Evolutionary conservation across 2,888 invertebrate genomes (phyloP), one percentile per base, ranked within the genome.

Genomic region (Erpobdella octoculata): DNA sequence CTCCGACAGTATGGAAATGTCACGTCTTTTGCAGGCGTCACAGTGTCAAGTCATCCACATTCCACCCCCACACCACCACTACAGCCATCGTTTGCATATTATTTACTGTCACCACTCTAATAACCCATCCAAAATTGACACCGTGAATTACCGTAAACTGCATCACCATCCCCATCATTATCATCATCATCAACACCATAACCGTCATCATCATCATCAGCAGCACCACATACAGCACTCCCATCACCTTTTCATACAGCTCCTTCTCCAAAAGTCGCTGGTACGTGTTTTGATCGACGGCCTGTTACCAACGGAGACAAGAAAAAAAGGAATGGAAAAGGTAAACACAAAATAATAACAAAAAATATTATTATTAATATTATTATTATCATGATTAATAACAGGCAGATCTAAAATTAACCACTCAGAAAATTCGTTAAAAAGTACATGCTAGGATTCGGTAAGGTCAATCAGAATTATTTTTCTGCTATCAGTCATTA

Each of bases 101-200:
- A 5, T 25, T n/a, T 9, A n/a, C 15, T 28, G 28, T 53, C 53
- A 53, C 28, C 53, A 53, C 8, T 28, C 4, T 53, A 21, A 53
- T n/a, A 21, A 53, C 5, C 53, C 21, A n/a, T 25, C 28, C 53
- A 4, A 25, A 21, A n/a, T 53, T 28, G 8, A 5, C 53, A 53
- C 28, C 53, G 8, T 53, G 2, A 53, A 62, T 71, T 61, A 72
- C 67, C 65, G 25, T 71, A 48, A 36, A 37, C 70, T 48, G 65
- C 46, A 36, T 62, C 70, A 31, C 48, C 70, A 31, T 70, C 58
- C 9, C 61, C 70, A 70, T 70, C 70, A 59, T 70, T 61, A 59
- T 70, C 70, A 70, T 70, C 61, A 59, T 70, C 70, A 59, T 61
- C 70, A 31, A 61, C 70, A 15, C 48, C 71, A 64, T 64, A 61